Conservation (phyloP, 2,113 vertebrate genomes). For the Takifugu flavidus region DNA sequence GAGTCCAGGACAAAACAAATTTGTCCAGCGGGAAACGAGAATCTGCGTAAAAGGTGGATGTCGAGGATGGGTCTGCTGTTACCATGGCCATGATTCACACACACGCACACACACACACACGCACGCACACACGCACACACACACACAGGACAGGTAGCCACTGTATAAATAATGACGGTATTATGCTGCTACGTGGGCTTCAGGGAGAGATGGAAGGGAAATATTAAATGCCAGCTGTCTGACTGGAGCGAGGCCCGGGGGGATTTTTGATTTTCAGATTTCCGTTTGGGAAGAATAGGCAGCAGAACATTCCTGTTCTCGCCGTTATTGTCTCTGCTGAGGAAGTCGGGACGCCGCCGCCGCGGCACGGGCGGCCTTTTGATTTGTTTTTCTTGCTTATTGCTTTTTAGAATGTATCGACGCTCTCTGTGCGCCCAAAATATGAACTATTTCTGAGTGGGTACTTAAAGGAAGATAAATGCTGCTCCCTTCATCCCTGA, state of each 20-base stretch:
- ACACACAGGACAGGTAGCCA: conserved; percentile 20
- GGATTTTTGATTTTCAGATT: conserved; percentile 38
- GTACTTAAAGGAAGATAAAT: too few species aligned
- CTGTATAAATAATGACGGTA: conserved; percentile 52
- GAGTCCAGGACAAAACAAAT: conserved; percentile 15
- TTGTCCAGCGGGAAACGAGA: conserved; percentile 9
- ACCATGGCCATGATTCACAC: conserved; percentile 39
- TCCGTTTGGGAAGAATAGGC: conserved; percentile 35
- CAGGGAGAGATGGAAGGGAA: conserved; percentile 45
- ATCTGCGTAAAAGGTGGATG: conserved; percentile 38
- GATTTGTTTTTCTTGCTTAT: conserved; percentile 9
- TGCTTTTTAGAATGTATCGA: background rate
- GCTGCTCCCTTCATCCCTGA: background rate
- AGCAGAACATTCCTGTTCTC: background rate
- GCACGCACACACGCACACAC: conserved; percentile 2
- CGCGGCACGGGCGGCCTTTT: background rate
- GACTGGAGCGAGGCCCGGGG: conserved; percentile 31
- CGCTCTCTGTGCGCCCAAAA: too few species aligned
- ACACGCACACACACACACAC: conserved; percentile 5
- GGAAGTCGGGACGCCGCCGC: too few species aligned
- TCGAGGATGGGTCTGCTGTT: conserved; percentile 35
- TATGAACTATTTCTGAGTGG: too few species aligned
- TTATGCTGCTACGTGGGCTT: conserved; percentile 46
- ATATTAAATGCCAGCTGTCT: conserved; percentile 46
- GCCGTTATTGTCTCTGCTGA: conserved; percentile 4